A percentile compares a stretch with the other conserved stretches of the same genome.
Conservation (phyloP, 2,797 vertebrate genomes). For the Aulostomus chinensis region DNA sequence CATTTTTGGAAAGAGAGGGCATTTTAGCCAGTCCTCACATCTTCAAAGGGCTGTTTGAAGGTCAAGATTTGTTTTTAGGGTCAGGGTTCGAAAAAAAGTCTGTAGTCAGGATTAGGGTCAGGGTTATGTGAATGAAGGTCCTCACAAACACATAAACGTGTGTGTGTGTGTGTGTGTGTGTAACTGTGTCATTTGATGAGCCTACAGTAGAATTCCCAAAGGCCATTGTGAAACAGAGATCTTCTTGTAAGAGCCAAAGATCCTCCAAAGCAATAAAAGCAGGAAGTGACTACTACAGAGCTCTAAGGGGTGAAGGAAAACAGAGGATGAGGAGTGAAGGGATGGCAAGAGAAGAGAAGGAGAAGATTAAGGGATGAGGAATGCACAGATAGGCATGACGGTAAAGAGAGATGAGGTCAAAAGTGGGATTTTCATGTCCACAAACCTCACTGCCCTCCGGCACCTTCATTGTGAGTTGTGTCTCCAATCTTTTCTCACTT, state of each 20-base stretch:
- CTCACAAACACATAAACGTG: too few relatives aligned
- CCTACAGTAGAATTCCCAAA: constrained; percentile 15
- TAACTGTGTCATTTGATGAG: constrained; percentile 31
- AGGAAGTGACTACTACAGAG: not conserved
- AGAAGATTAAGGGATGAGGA: not conserved
- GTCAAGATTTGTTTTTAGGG: too few relatives aligned
- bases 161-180: constrained; percentile 3
- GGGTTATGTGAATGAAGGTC: too few relatives aligned
- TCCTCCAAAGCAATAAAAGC: not conserved
- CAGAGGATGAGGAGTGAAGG: not conserved
- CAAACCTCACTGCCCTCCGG: constrained; percentile 36
- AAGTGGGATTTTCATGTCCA: constrained; percentile 44
- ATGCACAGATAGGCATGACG: not conserved
- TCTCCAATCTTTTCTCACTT: constrained; percentile 30
- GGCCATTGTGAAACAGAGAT: constrained; percentile 23
- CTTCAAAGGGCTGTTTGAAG: too few relatives aligned
- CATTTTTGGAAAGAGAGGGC: too few relatives aligned
- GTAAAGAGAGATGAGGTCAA: constrained; percentile 22
- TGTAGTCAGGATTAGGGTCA: too few relatives aligned
- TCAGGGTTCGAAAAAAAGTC: too few relatives aligned
- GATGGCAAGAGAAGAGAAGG: not conserved
- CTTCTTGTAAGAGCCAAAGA: constrained; percentile 9
- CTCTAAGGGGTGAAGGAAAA: not conserved
- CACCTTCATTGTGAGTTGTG: constrained; percentile 23
- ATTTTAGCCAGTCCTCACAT: too few relatives aligned